Evolutionary conservation across 2,888 invertebrate species (phyloP).

Genomic region (Zaprionus lineosus): DNA sequence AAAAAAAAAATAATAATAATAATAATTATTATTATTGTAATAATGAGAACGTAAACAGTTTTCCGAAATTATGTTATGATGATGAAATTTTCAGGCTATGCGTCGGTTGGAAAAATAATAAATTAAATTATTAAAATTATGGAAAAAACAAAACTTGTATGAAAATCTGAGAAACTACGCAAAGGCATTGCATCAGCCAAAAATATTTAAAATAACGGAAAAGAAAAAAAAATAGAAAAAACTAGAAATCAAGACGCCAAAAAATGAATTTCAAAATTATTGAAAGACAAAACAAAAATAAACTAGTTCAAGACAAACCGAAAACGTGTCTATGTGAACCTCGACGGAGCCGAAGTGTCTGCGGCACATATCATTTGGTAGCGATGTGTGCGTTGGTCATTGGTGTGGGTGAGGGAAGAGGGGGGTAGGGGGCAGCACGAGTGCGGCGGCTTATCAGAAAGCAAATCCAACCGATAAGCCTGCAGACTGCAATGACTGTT

Average conservation of each 20-base stretch:
- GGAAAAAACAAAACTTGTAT: conserved; percentile 5
- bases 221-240: too few relatives aligned
- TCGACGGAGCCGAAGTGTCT: conserved; percentile 38
- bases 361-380: too few relatives aligned
- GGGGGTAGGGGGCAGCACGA: neutral
- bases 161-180: conserved; percentile 19
- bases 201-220: conserved; percentile 10
- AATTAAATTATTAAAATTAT: neutral
- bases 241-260: too few relatives aligned
- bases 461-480: conserved; percentile 31
- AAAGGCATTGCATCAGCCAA: conserved; percentile 44
- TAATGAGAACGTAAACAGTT: too few relatives aligned
- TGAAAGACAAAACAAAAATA: conserved; percentile 7
- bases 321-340: conserved; percentile 12
- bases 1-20: too few relatives aligned
- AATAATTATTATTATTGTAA: too few relatives aligned
- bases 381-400: too few relatives aligned
- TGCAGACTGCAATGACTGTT: conserved; percentile 23
- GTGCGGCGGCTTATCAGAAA: conserved; percentile 28
- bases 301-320: conserved; percentile 52
- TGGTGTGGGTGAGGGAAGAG: too few relatives aligned
- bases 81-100: conserved; percentile 32
- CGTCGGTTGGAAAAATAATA: conserved; percentile 32
- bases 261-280: neutral
- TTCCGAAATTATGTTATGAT: conserved; percentile 1